Conservation (phyloP, 2,888 invertebrate genomes). For the Odiellus spinosus region DNA sequence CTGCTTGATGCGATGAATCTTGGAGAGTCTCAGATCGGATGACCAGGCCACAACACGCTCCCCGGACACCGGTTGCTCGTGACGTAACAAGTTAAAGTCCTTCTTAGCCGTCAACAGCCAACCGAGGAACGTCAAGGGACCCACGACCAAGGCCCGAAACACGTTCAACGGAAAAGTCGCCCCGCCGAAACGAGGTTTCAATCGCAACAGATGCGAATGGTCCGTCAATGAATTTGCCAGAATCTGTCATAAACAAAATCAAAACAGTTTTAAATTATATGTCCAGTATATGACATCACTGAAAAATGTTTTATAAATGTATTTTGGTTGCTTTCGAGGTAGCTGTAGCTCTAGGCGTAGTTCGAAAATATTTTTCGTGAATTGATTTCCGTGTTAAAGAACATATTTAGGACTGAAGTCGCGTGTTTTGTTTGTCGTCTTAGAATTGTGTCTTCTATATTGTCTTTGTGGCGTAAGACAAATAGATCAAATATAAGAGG, state of each 20-base stretch:
- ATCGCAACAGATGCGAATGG: slow-evolving; percentile 9
- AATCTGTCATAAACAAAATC: slow-evolving; percentile 19
- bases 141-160: slow-evolving; percentile 34
- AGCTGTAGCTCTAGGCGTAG: too few relatives aligned
- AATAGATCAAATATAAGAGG: too few relatives aligned
- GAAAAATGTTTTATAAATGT: too few relatives aligned
- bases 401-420: too few relatives aligned
- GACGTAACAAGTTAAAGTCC: slow-evolving; percentile 34
- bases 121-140: slow-evolving; percentile 35
- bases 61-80: slow-evolving; percentile 13
- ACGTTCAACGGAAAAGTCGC: slow-evolving; percentile 31
- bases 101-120: slow-evolving; percentile 31
- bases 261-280: too few relatives aligned
- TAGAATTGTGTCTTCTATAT: too few relatives aligned
- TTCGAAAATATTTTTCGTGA: too few relatives aligned
- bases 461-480: too few relatives aligned
- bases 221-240: slow-evolving; percentile 19
- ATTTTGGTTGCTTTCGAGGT: too few relatives aligned
- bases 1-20: slow-evolving; percentile 36
- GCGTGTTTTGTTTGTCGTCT: too few relatives aligned
- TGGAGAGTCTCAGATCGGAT: slow-evolving; percentile 31
- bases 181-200: slow-evolving; percentile 31
- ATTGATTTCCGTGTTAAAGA: too few relatives aligned
- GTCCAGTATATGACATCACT: too few relatives aligned
- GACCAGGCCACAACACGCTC: slow-evolving; percentile 33